Evolutionary conservation across 2,113 vertebrate species (phyloP), one percentile per base, ranked within the genome.

Genomic region (Rhabdomys dilectus): DNA sequence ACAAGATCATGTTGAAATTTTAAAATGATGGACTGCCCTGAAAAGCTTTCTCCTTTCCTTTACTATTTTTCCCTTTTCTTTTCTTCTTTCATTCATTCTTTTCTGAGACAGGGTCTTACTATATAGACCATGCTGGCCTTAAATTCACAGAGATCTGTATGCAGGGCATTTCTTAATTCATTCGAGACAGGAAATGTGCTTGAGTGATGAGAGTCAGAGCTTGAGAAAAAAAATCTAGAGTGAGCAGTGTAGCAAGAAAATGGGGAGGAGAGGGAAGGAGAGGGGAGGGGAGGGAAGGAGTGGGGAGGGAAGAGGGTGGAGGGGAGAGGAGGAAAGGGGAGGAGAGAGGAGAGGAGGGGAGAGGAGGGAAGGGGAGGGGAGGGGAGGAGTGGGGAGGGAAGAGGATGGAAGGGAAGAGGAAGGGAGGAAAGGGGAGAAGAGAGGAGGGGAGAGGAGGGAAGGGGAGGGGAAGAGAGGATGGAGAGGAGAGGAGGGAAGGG

Each of bases 391-490:
- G n/a, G n/a, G n/a, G n/a, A n/a, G n/a, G n/a, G n/a, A n/a, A 26
- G 29, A 5, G 36, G 4, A 11, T 9, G 16, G 45, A 60, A 31
- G 45, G 31, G 58, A 13, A 45, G 5, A 45, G 31, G 58, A 13
- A 45, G 5, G 45, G 10, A 34, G 85, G 78, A 60, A 9, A 9
- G 29, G 24, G 34, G 26, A n/a, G 16, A 58, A 56, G 39, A 21
- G 8, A 9, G 17, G 2, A 31, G 5, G 2, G 26, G 42, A 16
- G 75, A 22, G 29, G 64, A 34, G 64, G 5, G 10, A 8, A 11
- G 10, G 9, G 13, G 29, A 34, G 31, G 9, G 31, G 31, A 34
- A 4, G 5, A 13, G 31, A 68, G 12, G 7, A 12, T 0, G 1
- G 66, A 10, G 66, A 34, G 31, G 66, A 15, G 5, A 16, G 5